A percentile compares a stretch with the other conserved stretches of the same genome.
Conservation (phyloP, 1,140 invertebrate species). For the Oncopodura yosiiana region DNA sequence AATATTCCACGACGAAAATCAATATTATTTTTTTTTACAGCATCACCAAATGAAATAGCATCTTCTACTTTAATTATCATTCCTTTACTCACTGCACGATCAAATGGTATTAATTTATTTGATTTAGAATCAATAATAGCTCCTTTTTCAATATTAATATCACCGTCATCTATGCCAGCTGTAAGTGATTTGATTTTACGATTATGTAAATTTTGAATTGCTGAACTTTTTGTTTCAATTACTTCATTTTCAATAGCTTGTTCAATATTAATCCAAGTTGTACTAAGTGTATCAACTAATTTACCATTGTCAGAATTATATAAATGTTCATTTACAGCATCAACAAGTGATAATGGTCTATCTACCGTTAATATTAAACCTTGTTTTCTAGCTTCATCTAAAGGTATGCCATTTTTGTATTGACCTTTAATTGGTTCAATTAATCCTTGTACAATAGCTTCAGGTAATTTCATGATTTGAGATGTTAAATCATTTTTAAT, state of each 20-base stretch:
- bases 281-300: conserved; percentile 62
- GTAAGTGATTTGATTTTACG: conserved; percentile 61
- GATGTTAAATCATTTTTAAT: conserved; percentile 60
- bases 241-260: conserved; percentile 61
- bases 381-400: conserved; percentile 58
- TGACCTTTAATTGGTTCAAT: conserved; percentile 61
- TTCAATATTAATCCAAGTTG: conserved; percentile 57
- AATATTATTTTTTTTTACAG: conserved; percentile 45
- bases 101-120: conserved; percentile 58
- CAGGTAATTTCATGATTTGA: conserved; percentile 59
- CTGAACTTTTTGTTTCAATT: conserved; percentile 64
- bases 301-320: conserved; percentile 66
- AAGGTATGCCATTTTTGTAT: conserved; percentile 57
- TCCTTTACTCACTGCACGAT: conserved; percentile 57
- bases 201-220: conserved; percentile 62
- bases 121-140: conserved; percentile 66
- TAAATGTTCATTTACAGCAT: conserved; percentile 63
- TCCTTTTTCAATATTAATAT: conserved; percentile 64
- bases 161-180: conserved; percentile 65
- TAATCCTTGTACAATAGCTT: conserved; percentile 61
- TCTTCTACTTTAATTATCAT: conserved; percentile 61
- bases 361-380: conserved; percentile 63
- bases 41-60: conserved; percentile 53
- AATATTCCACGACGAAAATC: conserved; percentile 43
- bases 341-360: conserved; percentile 60